A percentile compares a stretch with the other conserved stretches of the same genome.
These are phyloP conservation scores for Podarcis raffonei DNA, from an alignment of 2,113 vertebrate genomes.

Conservation along the genomic window DNA sequence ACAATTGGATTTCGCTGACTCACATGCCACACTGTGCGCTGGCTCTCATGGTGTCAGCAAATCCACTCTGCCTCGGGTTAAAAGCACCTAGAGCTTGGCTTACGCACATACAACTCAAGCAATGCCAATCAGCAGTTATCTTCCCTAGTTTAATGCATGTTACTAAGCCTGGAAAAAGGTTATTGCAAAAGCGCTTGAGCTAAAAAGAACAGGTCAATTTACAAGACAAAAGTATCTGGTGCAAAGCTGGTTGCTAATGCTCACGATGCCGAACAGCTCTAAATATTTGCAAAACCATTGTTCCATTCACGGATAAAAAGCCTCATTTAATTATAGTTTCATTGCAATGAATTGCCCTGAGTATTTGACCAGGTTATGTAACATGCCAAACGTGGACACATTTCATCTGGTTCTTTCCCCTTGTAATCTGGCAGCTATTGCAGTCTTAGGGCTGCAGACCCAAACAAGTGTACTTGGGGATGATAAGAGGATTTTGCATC, in stretches of 20 bases:
- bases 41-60: constrained; percentile 33
- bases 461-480: not conserved
- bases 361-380: constrained; percentile 30
- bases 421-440: not conserved
- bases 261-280: not conserved
- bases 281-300: constrained; percentile 4
- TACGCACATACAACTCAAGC: not conserved
- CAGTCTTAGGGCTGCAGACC: not conserved
- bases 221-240: not conserved
- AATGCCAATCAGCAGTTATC: constrained; percentile 15
- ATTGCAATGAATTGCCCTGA: not conserved
- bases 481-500: not conserved
- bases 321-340: constrained; percentile 12
- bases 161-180: constrained; percentile 11
- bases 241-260: constrained; percentile 10
- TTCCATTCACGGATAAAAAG: constrained; percentile 20
- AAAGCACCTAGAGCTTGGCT: constrained; percentile 21
- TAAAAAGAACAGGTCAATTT: constrained; percentile 35
- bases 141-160: not conserved
- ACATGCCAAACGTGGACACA: not conserved
- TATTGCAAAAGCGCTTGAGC: constrained; percentile 16
- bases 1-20: not conserved
- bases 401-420: not conserved
- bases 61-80: not conserved
- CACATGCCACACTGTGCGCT: not conserved